A percentile compares a stretch with the other conserved stretches of the same genome.
These are phyloP conservation scores for Andrena flavipes DNA, from an alignment of 2,888 invertebrate genomes.

Conservation along the genomic window DNA sequence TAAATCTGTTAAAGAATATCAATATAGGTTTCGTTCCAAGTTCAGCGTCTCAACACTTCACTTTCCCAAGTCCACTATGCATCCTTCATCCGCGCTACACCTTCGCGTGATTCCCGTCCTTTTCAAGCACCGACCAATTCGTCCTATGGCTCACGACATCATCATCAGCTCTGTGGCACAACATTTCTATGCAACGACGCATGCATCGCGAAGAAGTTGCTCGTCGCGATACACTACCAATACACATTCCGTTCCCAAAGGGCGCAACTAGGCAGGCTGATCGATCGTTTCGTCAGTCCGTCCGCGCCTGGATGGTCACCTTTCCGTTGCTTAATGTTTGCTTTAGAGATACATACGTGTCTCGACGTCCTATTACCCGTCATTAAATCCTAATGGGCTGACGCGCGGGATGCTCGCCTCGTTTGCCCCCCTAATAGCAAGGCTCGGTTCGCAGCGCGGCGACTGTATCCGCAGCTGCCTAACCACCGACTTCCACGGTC, in stretches of 20 bases:
- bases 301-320: neutral
- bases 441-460: slow-evolving; percentile 35
- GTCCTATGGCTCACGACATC: slow-evolving; percentile 46
- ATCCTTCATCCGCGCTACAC: neutral
- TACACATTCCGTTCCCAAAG: neutral
- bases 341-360: slow-evolving; percentile 10
- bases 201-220: neutral
- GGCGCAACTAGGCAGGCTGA: neutral
- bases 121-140: slow-evolving; percentile 9
- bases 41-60: too few species aligned
- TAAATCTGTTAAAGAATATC: too few species aligned
- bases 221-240: neutral
- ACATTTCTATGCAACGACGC: slow-evolving; percentile 11
- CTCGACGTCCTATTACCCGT: slow-evolving; percentile 49
- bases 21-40: too few species aligned
- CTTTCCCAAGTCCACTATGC: too few species aligned
- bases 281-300: slow-evolving; percentile 5
- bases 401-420: slow-evolving; percentile 37
- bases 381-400: slow-evolving; percentile 65
- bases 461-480: slow-evolving; percentile 29
- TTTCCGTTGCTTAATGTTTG: slow-evolving; percentile 36
- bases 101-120: slow-evolving; percentile 25
- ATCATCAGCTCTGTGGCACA: slow-evolving; percentile 12
- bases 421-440: slow-evolving; percentile 49
- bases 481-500: slow-evolving; percentile 50